These are phyloP conservation scores for Typhlomys cinereus DNA, from an alignment of 2,113 vertebrate species.

Conservation along the genomic window DNA sequence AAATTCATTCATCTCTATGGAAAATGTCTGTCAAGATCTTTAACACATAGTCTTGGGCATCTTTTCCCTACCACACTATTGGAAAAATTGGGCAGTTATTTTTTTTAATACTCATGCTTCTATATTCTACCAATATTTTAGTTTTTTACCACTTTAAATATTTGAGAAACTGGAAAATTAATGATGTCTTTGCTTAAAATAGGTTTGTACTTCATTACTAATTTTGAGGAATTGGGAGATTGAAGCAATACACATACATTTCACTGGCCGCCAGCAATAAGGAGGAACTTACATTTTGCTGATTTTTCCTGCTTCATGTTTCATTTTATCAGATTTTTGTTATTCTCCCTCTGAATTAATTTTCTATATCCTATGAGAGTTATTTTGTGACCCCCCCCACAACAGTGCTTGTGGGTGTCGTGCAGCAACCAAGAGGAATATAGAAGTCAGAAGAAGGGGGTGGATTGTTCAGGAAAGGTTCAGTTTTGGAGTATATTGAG, in stretches of 20 bases:
- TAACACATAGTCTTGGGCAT: background rate
- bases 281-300: background rate
- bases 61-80: background rate
- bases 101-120: background rate
- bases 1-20: background rate
- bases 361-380: background rate
- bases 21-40: background rate
- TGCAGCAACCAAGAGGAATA: background rate
- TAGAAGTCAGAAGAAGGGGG: background rate
- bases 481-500: background rate
- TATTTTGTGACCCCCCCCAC: background rate
- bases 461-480: background rate
- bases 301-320: slow-evolving; percentile 7
- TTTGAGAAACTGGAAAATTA: slow-evolving; percentile 2
- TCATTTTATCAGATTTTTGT: background rate
- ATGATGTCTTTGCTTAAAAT: background rate
- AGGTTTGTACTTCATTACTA: background rate
- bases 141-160: background rate
- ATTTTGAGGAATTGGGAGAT: background rate
- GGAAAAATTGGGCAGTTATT: slow-evolving; percentile 16
- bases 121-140: background rate
- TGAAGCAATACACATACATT: background rate
- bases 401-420: background rate
- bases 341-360: background rate
- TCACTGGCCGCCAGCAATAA: background rate